Conservation (phyloP, 2,888 invertebrate genomes). For the Brachyptera putata region DNA sequence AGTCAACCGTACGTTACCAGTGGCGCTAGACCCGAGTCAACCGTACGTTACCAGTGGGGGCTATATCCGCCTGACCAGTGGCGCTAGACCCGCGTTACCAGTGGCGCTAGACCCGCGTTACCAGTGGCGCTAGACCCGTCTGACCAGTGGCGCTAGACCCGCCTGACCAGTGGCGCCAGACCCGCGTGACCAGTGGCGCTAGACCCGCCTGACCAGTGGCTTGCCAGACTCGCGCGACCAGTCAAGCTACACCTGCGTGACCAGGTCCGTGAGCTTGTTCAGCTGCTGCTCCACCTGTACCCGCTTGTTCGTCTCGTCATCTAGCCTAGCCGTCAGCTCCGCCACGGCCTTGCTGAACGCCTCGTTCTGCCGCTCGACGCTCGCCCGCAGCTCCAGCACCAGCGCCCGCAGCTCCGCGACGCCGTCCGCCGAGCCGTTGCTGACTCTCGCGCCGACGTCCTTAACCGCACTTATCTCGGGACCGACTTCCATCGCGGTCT, state of each 20-base stretch:
- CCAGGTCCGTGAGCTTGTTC: constrained; percentile 65
- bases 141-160: too few relatives aligned
- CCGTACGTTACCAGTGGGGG: too few relatives aligned
- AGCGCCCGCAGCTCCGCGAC: constrained; percentile 37
- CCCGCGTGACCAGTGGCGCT: too few relatives aligned
- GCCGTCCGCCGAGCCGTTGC: too few relatives aligned
- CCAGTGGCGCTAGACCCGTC: too few relatives aligned
- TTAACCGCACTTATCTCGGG: not conserved
- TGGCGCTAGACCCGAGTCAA: too few relatives aligned
- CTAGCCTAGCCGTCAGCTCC: constrained; percentile 57
- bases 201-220: too few relatives aligned
- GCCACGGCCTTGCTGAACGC: constrained; percentile 59
- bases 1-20: too few relatives aligned
- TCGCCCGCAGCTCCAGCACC: constrained; percentile 44
- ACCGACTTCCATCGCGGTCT: too few relatives aligned
- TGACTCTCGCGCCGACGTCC: too few relatives aligned
- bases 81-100: constrained; percentile 67
- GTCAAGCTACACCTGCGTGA: constrained; percentile 63
- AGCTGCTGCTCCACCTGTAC: constrained; percentile 60
- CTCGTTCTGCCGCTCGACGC: constrained; percentile 56
- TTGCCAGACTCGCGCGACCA: not conserved
- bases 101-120: constrained; percentile 67
- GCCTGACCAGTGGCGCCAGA: too few relatives aligned
- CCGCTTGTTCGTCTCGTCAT: constrained; percentile 60
- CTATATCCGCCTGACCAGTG: too few relatives aligned